Evolutionary conservation across 2,113 vertebrate genomes (phyloP).

Genomic region (Cryptomyrus ogoouensis): DNA sequence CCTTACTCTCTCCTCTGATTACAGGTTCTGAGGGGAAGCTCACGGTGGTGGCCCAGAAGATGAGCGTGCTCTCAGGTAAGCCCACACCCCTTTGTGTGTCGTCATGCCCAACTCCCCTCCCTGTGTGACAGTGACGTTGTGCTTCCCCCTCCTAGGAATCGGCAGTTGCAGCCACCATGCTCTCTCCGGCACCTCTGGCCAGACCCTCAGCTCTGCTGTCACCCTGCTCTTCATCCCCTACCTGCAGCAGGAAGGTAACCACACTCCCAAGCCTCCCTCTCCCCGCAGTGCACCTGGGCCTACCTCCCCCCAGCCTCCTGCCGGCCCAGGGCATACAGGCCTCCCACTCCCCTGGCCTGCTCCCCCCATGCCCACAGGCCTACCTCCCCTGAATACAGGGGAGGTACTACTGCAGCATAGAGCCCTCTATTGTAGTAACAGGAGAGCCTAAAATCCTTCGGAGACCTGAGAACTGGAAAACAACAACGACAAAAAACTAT

Average conservation of each 20-base stretch:
- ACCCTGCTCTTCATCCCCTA: slow-evolving; percentile 86
- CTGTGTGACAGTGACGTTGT: neutral
- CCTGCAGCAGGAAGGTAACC: slow-evolving; percentile 90
- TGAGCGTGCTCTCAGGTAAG: slow-evolving; percentile 89
- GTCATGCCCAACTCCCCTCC: neutral
- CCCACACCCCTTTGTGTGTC: neutral
- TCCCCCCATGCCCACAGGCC: neutral
- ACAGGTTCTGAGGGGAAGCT: slow-evolving; percentile 96
- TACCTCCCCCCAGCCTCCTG: too few relatives aligned
- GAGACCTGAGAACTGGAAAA: neutral
- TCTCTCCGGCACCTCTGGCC: slow-evolving; percentile 80
- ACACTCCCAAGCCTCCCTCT: neutral
- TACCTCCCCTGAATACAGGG: neutral
- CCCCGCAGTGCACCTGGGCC: too few relatives aligned
- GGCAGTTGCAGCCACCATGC: slow-evolving; percentile 84
- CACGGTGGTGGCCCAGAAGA: slow-evolving; percentile 87
- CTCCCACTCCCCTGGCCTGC: neutral
- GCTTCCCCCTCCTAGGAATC: slow-evolving; percentile 64
- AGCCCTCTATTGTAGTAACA: too few relatives aligned
- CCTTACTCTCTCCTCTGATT: neutral
- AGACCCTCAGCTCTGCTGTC: slow-evolving; percentile 71
- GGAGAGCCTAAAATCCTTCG: too few relatives aligned
- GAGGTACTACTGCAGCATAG: neutral
- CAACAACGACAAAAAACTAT: too few relatives aligned
- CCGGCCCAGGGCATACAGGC: too few relatives aligned